Conservation (phyloP, 1,140 invertebrate genomes). For the Procambarus clarkii region DNA sequence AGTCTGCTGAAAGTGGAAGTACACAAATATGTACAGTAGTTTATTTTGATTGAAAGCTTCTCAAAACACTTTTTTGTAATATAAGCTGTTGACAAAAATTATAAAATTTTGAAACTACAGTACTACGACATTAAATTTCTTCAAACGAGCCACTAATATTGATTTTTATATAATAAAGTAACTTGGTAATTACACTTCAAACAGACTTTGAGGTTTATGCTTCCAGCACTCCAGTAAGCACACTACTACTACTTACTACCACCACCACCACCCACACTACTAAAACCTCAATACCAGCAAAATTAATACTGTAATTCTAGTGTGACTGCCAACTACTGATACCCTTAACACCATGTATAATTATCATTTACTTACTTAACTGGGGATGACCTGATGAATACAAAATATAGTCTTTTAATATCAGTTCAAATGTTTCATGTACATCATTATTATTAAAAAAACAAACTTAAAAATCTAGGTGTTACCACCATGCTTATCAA, state of each 20-base stretch:
- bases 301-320: neutral
- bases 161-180: no score
- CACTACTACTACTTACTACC: neutral
- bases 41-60: no score
- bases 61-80: no score
- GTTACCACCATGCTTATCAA: neutral
- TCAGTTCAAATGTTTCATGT: neutral
- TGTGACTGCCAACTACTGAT: constrained; percentile 14
- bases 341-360: constrained; percentile 19
- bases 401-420: constrained; percentile 54
- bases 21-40: no score
- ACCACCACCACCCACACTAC: neutral
- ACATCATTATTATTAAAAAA: neutral
- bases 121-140: no score
- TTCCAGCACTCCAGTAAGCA: neutral
- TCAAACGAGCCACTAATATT: no score
- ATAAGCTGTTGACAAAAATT: no score
- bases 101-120: no score
- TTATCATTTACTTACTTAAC: constrained; percentile 60
- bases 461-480: neutral
- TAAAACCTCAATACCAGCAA: neutral
- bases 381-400: constrained; percentile 67
- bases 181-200: neutral
- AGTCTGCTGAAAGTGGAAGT: no score
- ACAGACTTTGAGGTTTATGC: neutral